These are phyloP conservation scores for Alosa alosa DNA, from an alignment of 2,113 vertebrate genomes.

Conservation along the genomic window DNA sequence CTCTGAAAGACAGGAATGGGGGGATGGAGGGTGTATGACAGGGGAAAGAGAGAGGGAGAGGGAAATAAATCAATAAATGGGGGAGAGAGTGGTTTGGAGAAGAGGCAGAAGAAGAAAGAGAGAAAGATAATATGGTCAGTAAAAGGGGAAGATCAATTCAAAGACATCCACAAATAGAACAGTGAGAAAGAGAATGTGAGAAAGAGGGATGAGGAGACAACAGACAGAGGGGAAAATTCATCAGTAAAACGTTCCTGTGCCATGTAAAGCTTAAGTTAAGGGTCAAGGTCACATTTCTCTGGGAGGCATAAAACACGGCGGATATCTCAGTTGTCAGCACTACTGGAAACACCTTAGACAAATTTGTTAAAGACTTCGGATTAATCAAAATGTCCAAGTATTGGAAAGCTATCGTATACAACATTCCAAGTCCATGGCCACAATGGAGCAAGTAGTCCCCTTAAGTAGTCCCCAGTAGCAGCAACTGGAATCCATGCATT, in stretches of 20 bases:
- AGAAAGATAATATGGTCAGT: not conserved
- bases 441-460: not conserved
- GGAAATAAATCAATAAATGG: not conserved
- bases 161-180: not conserved
- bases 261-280: not conserved
- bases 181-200: not conserved
- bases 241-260: not conserved
- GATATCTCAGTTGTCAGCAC: not conserved
- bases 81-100: not conserved
- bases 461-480: no score
- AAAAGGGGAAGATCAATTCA: not conserved
- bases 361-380: not conserved
- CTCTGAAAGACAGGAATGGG: conserved; percentile 58
- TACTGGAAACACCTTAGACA: not conserved
- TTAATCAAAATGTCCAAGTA: not conserved
- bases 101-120: not conserved
- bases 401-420: not conserved
- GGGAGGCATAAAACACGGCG: not conserved
- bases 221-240: not conserved
- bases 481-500: no score
- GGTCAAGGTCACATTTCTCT: not conserved
- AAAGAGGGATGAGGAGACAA: not conserved
- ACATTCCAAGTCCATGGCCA: not conserved
- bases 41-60: not conserved
- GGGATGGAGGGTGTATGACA: not conserved